These are phyloP conservation scores for Momotus momota DNA, from an alignment of 2,797 vertebrate species.

Conservation along the genomic window DNA sequence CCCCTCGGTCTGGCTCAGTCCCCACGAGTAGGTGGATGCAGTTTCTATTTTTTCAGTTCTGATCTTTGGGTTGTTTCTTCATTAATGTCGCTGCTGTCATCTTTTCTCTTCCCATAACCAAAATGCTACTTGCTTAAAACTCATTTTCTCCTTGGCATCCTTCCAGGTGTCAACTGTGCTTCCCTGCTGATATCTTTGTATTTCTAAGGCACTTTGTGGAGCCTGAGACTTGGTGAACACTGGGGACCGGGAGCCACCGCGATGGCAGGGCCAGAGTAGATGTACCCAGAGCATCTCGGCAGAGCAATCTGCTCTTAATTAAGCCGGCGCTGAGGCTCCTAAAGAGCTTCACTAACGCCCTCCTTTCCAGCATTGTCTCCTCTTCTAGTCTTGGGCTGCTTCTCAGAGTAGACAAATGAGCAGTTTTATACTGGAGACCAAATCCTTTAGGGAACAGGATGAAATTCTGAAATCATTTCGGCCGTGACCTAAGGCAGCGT, in stretches of 20 bases:
- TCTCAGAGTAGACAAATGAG: background rate
- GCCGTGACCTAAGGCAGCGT: accelerated
- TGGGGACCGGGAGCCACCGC: accelerated
- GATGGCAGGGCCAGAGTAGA: background rate
- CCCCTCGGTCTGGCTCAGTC: slow-evolving; percentile 17
- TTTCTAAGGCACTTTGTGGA: background rate
- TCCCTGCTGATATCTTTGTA: slow-evolving; percentile 15
- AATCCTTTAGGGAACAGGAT: background rate
- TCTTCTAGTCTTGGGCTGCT: background rate
- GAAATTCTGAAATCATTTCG: background rate
- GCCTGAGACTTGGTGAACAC: background rate
- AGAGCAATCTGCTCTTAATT: background rate
- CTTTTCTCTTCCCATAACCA: background rate
- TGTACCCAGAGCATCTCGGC: background rate
- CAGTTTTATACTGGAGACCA: background rate
- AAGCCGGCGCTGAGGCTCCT: background rate
- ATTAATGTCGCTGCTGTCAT: slow-evolving; percentile 46
- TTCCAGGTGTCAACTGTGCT: slow-evolving; percentile 10
- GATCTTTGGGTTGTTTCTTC: slow-evolving; percentile 41
- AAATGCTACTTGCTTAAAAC: slow-evolving; percentile 24
- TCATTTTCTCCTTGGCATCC: slow-evolving; percentile 51
- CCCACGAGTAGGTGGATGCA: background rate
- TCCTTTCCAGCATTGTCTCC: background rate
- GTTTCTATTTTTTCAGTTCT: background rate
- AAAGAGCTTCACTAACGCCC: background rate